Percentiles rank a stretch among this genome's conserved stretches.
These are phyloP conservation scores for Trileptium ribeirensis DNA, from an alignment of 2,888 invertebrate species.

Conservation along the genomic window DNA sequence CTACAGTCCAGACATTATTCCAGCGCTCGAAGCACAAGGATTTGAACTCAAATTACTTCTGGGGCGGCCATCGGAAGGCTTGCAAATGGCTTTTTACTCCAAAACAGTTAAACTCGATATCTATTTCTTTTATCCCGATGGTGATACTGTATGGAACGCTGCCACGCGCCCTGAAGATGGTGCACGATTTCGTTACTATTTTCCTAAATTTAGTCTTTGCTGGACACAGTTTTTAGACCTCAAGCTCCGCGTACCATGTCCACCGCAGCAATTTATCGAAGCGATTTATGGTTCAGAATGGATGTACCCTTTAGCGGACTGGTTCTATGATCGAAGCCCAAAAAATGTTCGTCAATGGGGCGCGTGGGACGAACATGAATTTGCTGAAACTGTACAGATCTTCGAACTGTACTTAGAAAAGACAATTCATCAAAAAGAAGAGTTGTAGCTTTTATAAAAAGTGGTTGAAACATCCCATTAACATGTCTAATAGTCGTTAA, in stretches of 20 bases:
- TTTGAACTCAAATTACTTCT: not conserved
- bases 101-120: not conserved
- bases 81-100: not conserved
- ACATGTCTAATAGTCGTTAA: too few species aligned
- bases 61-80: not conserved
- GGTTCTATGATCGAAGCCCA: not conserved
- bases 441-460: too few species aligned
- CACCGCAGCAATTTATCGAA: not conserved
- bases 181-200: not conserved
- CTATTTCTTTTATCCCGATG: not conserved
- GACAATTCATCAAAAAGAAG: too few species aligned
- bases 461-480: too few species aligned
- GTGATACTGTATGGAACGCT: not conserved
- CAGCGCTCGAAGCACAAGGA: not conserved
- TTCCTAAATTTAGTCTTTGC: not conserved
- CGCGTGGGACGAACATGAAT: not conserved
- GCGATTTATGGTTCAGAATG: slow-evolving; percentile 6
- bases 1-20: not conserved
- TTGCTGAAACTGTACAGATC: not conserved
- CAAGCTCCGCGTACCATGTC: not conserved
- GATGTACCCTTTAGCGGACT: not conserved
- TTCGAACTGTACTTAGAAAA: too few species aligned
- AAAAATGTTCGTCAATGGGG: not conserved
- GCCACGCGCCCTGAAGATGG: not conserved
- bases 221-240: not conserved